Evolutionary conservation across 2,113 vertebrate species (phyloP).

Genomic region (Mandrillus leucophaeus): DNA sequence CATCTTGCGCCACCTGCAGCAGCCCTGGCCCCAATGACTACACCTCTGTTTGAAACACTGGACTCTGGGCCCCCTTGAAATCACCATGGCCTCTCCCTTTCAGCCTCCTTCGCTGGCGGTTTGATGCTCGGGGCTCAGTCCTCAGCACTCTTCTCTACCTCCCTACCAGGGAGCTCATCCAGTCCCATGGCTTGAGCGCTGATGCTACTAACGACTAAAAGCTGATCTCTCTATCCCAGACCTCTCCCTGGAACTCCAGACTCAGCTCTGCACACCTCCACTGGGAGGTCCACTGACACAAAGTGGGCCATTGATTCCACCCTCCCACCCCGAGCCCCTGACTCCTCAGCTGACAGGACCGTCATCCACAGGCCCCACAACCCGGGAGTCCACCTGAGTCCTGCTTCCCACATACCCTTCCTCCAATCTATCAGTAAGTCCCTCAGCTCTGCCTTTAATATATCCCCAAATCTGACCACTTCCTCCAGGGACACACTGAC

Average conservation of each 20-base stretch:
- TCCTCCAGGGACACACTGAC: background rate
- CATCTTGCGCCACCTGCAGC: background rate
- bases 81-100: fast-evolving
- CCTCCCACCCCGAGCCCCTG: too few relatives aligned
- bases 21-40: fast-evolving
- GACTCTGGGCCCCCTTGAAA: background rate
- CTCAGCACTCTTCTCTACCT: background rate
- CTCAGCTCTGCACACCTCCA: background rate
- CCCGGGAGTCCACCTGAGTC: too few relatives aligned
- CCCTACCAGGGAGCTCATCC: background rate
- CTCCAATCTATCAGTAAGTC: background rate
- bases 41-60: background rate
- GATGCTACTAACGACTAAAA: background rate
- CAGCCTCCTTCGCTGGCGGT: background rate
- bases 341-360: background rate
- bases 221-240: too few relatives aligned
- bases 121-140: background rate
- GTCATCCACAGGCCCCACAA: background rate
- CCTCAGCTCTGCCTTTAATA: background rate
- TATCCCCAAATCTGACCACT: background rate
- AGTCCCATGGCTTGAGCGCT: background rate
- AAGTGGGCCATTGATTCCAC: background rate
- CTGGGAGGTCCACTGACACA: fast-evolving
- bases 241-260: background rate
- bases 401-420: background rate